These are phyloP conservation scores for Heliconius aoede DNA, from an alignment of 2,888 invertebrate genomes.

Conservation along the genomic window DNA sequence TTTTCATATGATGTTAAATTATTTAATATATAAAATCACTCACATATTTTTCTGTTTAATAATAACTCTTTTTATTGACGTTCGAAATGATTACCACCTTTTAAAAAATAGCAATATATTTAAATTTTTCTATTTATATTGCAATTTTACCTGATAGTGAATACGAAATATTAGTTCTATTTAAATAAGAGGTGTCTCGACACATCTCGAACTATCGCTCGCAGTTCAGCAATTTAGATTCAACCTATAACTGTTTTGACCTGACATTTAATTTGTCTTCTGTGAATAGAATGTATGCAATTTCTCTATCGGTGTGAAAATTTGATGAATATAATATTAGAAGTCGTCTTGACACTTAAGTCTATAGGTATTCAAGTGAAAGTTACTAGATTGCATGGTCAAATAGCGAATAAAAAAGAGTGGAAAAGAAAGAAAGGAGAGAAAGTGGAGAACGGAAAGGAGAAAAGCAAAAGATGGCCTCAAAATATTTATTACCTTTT, in stretches of 20 bases:
- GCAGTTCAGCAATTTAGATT: conserved; percentile 34
- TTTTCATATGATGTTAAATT: too few relatives aligned
- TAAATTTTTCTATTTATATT: background rate
- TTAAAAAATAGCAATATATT: background rate
- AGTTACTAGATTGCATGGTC: too few relatives aligned
- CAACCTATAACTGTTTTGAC: conserved; percentile 29
- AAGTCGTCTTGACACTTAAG: background rate
- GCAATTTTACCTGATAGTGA: background rate
- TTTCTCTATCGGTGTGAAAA: background rate
- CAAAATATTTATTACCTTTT: too few relatives aligned
- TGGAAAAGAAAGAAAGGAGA: too few relatives aligned
- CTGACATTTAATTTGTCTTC: conserved; percentile 16
- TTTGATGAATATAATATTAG: background rate
- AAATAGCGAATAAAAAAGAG: too few relatives aligned
- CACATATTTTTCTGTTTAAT: too few relatives aligned
- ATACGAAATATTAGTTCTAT: conserved; percentile 18
- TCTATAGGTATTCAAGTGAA: background rate
- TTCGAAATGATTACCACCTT: too few relatives aligned
- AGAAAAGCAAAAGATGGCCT: too few relatives aligned
- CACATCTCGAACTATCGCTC: conserved; percentile 24
- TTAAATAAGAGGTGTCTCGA: conserved; percentile 25
- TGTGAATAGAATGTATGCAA: conserved; percentile 1
- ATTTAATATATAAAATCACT: too few relatives aligned
- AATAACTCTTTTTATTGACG: too few relatives aligned
- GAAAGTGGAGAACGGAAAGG: too few relatives aligned